These are phyloP conservation scores for Sarcophilus harrisii DNA, from an alignment of 2,797 vertebrate species.

Conservation along the genomic window DNA sequence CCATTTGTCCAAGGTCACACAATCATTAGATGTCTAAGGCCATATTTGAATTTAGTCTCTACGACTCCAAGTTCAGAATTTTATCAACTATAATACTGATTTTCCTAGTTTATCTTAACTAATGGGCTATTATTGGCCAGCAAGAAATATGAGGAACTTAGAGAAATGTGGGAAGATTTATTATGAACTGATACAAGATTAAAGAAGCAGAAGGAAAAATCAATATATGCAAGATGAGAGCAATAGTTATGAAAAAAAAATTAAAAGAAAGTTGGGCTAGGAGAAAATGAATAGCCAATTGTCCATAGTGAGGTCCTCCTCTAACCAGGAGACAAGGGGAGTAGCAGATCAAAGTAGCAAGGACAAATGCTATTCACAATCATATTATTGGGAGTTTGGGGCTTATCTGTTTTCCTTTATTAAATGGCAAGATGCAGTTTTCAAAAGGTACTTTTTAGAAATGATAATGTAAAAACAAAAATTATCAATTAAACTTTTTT, in stretches of 20 bases:
- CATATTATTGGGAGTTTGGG: neutral
- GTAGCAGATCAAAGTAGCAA: neutral
- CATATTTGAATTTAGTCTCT: neutral
- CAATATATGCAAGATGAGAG: neutral
- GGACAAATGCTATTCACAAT: neutral
- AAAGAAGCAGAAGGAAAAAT: neutral
- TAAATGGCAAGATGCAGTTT: neutral
- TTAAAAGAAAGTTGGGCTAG: neutral
- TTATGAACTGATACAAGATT: neutral
- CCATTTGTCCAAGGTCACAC: neutral
- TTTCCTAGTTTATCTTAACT: neutral
- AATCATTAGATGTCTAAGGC: neutral
- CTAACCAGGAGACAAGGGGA: neutral
- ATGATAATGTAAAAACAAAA: neutral
- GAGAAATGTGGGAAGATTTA: neutral
- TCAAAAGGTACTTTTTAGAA: neutral
- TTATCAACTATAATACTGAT: neutral
- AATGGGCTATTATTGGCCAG: neutral
- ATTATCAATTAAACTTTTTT: neutral
- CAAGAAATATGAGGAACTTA: neutral
- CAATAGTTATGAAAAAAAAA: neutral
- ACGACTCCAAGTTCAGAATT: neutral
- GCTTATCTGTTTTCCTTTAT: neutral
- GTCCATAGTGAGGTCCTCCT: neutral
- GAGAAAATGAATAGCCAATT: neutral